Base-by-base conservation (phyloP, 2,888 invertebrate genomes). In the Andrena flavipes region DNA sequence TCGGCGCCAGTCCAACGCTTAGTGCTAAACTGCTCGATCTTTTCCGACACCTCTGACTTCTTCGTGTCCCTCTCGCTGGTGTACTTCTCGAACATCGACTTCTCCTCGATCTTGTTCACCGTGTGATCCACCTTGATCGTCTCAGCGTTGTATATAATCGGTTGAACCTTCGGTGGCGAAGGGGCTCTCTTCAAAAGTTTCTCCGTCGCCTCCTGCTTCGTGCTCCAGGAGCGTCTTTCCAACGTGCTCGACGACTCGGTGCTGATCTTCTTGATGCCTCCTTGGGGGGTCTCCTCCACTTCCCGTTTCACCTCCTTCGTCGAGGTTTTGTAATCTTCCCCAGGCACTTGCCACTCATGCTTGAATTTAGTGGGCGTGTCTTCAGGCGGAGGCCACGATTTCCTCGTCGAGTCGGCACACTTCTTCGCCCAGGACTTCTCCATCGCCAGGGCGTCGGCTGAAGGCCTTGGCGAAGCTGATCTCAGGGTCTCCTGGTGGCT, bases 371-470 rank as follows among this genome's bases (percentile, higher is more conserved):
- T 87, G 42, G 89, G 87, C 90, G 93, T 81, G 86, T 93, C 87
- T 13, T 82, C 87, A 62, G 83, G 92, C 49, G 95, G 95, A n/a
- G 95, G 95, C 95, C 95, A 95, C 0, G 94, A 93, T 84, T 95
- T 95, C 76, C 95, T 94, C n/a, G 93, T 90, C 48, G 94, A 92
- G 0, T 94, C 94, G 35, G 94, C 93, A 80, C 93, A 94, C 87
- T 95, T 95, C 76, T 95, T 95, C 2, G 96, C 95, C 96, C 96
- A 96, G 0, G 96, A 94, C 91, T 96, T 96, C 85, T 96, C 96
- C 96, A 96, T 96, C 75, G 95, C 95, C 62, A 96, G 90, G 0
- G 95, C 96, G 90, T 96, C 96, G 0, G 95, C 95, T 2, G 96
- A 96, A 8, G 96, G 96, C 79, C 95, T 95, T 0, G 94, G 93